Conservation (phyloP, 2,888 invertebrate species). For the Drosophila paucipuncta region DNA sequence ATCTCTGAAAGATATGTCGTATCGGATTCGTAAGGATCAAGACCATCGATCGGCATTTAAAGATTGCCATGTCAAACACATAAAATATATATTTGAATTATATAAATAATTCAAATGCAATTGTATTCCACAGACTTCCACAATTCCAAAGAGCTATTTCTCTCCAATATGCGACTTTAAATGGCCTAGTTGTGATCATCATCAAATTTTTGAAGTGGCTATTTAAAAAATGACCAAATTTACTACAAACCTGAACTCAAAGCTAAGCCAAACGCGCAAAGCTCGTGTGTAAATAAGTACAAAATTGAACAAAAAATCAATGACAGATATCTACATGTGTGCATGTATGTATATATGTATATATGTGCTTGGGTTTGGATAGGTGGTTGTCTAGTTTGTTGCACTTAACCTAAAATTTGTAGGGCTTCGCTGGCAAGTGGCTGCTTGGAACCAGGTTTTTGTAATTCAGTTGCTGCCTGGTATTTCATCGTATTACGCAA, state of each 20-base stretch:
- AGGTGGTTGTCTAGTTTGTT: slow-evolving; percentile 50
- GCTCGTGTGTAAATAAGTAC: not conserved
- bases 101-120: not conserved
- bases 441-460: slow-evolving; percentile 16
- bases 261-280: not conserved
- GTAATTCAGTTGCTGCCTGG: slow-evolving; percentile 52
- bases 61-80: not conserved
- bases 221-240: not conserved
- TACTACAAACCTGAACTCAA: not conserved
- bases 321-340: slow-evolving; percentile 1
- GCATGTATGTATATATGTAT: not conserved
- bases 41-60: not conserved
- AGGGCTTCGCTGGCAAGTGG: slow-evolving; percentile 48
- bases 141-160: not conserved
- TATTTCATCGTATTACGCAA: slow-evolving; percentile 53
- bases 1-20: not conserved
- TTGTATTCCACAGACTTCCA: not conserved
- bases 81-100: too few relatives aligned
- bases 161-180: not conserved
- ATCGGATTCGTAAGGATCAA: not conserved
- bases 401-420: slow-evolving; percentile 74
- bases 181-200: not conserved
- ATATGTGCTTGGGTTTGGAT: slow-evolving; percentile 4
- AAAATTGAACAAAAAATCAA: slow-evolving; percentile 40
- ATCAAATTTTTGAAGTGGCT: not conserved